Evolutionary conservation across 2,797 vertebrate genomes (phyloP), one percentile per base, ranked within the genome.

Genomic region (Sorex maritimensis): DNA sequence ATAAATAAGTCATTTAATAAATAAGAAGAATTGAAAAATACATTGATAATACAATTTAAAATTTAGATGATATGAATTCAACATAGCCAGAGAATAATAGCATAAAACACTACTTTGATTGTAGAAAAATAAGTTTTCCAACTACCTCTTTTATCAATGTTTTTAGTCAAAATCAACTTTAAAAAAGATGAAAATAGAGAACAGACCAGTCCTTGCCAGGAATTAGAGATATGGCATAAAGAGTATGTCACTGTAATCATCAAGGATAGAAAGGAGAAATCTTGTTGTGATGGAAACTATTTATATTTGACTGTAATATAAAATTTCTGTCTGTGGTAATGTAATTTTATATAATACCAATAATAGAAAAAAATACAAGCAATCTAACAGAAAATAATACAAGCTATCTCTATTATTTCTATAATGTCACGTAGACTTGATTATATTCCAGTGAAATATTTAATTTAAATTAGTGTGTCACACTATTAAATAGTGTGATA

Each of bases 201-300:
- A 79, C 2, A 65, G 1, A 30, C 65, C 44, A 19, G 3, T 21
- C 12, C 2, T 61, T 68, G 5, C 0, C 28, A 61, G 23, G 5
- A 3, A 34, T 67, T 26, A 80, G 44, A 19, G 14, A 73, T 4
- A 4, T 15, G 73, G 9, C 58, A 4, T 26, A 68, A 65, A 11
- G 5, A 71, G 26, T 12, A 0, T 0, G 3, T 14, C 30, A 0
- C 0, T 8, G 0, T 65, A 12, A 4, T 6, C 55, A 17, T 28
- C 13, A 80, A 61, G 65, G 77, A 30, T 23, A 19, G 74, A 13
- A 2, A 72, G 17, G 2, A 69, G 5, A 24, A 4, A 2, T 38
- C 2, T 19, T 61, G 12, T 86, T 2, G 4, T 23, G 6, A 26
- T 46, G 30, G 30, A 10, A n/a, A 23, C 8, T 46, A 0, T 77